These are phyloP conservation scores for Onychomys torridus DNA, from an alignment of 2,797 vertebrate species.

Conservation along the genomic window DNA sequence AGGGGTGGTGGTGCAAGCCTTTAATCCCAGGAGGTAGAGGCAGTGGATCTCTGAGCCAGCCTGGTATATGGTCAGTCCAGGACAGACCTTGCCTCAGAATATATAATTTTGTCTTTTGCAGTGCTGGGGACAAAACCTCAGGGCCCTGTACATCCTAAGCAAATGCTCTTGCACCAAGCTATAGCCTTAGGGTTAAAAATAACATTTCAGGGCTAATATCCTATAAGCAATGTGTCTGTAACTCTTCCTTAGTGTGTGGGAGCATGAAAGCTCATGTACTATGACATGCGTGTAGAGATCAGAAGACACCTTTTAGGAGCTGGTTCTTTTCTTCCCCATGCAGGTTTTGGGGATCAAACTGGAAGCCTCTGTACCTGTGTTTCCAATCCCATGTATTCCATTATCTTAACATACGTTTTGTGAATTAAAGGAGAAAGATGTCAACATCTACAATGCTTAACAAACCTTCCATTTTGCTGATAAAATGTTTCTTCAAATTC, in stretches of 20 bases:
- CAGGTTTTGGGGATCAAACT: background rate
- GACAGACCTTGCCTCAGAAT: background rate
- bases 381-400: constrained; percentile 2
- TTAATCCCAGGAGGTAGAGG: background rate
- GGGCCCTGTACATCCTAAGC: background rate
- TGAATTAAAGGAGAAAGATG: constrained; percentile 28
- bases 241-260: background rate
- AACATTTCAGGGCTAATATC: background rate
- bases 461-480: constrained; percentile 97
- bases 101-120: background rate
- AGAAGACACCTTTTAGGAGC: background rate
- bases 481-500: constrained; percentile 98
- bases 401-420: constrained; percentile 40
- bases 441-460: constrained; percentile 52
- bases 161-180: background rate
- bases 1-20: background rate
- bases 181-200: background rate
- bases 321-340: background rate
- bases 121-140: background rate
- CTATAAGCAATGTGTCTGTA: background rate
- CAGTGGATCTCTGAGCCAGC: background rate
- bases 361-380: background rate
- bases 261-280: too few relatives aligned
- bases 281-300: background rate
- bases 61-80: background rate